Conservation (phyloP, 1,140 invertebrate species). For the Spodoptera frugiperda region DNA sequence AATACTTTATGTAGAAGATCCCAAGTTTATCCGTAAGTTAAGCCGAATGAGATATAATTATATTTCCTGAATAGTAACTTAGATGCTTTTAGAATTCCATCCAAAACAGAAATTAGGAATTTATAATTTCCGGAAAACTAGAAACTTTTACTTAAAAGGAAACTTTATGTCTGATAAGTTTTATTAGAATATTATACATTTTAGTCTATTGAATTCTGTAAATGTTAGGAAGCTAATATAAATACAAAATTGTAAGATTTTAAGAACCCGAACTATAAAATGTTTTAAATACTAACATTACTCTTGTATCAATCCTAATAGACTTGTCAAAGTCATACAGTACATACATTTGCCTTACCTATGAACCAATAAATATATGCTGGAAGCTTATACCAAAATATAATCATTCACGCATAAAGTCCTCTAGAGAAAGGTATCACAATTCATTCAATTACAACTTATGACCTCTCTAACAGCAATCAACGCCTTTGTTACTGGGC, state of each 20-base stretch:
- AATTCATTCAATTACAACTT: not conserved
- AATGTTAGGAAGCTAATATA: not conserved
- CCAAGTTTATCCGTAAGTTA: slow-evolving; percentile 16
- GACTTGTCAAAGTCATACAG: too few species aligned
- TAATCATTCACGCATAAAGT: not conserved
- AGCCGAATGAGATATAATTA: slow-evolving; percentile 7
- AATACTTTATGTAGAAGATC: slow-evolving; percentile 27
- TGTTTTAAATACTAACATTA: too few species aligned
- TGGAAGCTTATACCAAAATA: too few species aligned
- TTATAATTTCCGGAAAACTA: slow-evolving; percentile 5
- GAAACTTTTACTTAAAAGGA: slow-evolving; percentile 9
- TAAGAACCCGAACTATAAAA: too few species aligned
- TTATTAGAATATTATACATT: not conserved
- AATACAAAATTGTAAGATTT: not conserved
- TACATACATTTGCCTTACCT: too few species aligned
- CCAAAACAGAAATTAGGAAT: slow-evolving; percentile 8
- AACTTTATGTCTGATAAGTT: not conserved
- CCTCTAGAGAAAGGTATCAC: not conserved
- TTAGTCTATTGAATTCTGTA: not conserved
- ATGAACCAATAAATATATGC: too few species aligned
- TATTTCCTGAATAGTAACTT: slow-evolving; percentile 5
- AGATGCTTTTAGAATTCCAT: not conserved
- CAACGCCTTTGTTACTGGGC: slow-evolving; percentile 1
- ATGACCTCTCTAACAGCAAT: not conserved
- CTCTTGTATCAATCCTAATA: too few species aligned